Conservation (phyloP, 1,140 invertebrate genomes). For the Aricia agestis region DNA sequence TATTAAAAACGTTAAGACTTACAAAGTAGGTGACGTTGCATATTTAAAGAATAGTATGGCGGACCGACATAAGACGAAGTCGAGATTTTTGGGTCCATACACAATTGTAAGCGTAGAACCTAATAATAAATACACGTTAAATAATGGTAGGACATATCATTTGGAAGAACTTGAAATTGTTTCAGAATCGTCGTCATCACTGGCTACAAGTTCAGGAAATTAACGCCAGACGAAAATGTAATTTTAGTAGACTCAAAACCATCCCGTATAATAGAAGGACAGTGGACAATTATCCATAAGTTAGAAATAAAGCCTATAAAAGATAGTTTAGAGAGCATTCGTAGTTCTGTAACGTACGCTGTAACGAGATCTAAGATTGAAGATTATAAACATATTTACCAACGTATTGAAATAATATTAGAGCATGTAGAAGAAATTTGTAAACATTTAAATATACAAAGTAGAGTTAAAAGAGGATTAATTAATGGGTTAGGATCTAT, state of each 20-base stretch:
- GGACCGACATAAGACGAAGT: constrained; percentile 25
- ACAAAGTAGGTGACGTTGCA: constrained; percentile 22
- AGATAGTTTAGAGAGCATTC: constrained; percentile 18
- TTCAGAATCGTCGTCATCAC: constrained; percentile 18
- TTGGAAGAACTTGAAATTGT: constrained; percentile 28
- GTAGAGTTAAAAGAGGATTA: constrained; percentile 37
- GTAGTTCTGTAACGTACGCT: not conserved
- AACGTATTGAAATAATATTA: constrained; percentile 28
- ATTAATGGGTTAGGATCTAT: constrained; percentile 38
- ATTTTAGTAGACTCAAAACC: constrained; percentile 21
- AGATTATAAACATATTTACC: constrained; percentile 25
- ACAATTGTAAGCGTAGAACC: constrained; percentile 21
- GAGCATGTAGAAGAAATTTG: constrained; percentile 32
- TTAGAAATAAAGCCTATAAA: constrained; percentile 29
- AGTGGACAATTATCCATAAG: constrained; percentile 23
- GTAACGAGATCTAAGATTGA: not conserved
- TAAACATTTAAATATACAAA: constrained; percentile 31
- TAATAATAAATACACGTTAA: constrained; percentile 27
- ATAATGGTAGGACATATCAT: constrained; percentile 28
- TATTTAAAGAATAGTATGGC: constrained; percentile 32
- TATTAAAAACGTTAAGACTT: constrained; percentile 17
- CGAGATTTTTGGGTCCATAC: constrained; percentile 27
- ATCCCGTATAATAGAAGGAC: constrained; percentile 23
- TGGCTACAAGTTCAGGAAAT: constrained; percentile 21
- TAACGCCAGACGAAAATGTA: constrained; percentile 21